Percentiles rank a stretch among this genome's conserved stretches.
phyloP scores from a whole-genome alignment of 35 echinoderm and acorn worm genomes.

The Apostichopus parvimensis region DNA sequence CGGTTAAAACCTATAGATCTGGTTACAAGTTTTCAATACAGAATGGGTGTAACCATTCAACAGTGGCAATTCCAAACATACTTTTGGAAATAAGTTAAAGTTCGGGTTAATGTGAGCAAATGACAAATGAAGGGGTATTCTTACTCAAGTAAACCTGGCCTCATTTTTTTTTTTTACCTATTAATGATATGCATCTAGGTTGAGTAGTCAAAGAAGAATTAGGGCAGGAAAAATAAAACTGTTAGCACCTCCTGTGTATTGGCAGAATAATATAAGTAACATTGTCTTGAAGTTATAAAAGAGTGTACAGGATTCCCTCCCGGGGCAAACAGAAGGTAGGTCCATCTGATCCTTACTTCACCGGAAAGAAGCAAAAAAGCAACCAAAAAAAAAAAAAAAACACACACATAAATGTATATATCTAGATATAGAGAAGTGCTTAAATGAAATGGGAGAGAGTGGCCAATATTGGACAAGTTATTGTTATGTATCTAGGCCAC shows the following conservation, averaged over 20 bases:
- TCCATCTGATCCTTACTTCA: background rate
- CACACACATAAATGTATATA: background rate
- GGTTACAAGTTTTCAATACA: background rate
- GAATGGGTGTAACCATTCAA: background rate
- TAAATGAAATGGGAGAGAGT: background rate
- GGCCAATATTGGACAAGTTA: slow-evolving; percentile 22
- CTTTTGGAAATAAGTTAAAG: background rate
- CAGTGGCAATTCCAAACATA: background rate
- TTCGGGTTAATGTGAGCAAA: background rate
- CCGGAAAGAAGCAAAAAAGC: background rate
- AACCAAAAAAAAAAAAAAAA: background rate
- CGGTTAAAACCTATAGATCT: background rate
- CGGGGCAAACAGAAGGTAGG: slow-evolving; percentile 33
- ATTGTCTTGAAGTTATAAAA: slow-evolving; percentile 18
- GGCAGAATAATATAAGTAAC: background rate
- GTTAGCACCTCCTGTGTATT: slow-evolving; percentile 45
- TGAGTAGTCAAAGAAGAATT: slow-evolving; percentile 32
- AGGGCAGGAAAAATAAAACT: slow-evolving; percentile 50
- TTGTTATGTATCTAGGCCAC: slow-evolving; percentile 43
- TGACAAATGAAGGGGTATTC: background rate
- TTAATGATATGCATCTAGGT: slow-evolving; percentile 47
- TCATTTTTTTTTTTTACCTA: slow-evolving; percentile 4
- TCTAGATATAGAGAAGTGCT: background rate
- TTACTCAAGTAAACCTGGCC: slow-evolving; percentile 31
- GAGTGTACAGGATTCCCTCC: slow-evolving; percentile 3